Evolutionary conservation across 1,140 invertebrate genomes (phyloP).

Genomic region (Drosophila ohnishii): DNA sequence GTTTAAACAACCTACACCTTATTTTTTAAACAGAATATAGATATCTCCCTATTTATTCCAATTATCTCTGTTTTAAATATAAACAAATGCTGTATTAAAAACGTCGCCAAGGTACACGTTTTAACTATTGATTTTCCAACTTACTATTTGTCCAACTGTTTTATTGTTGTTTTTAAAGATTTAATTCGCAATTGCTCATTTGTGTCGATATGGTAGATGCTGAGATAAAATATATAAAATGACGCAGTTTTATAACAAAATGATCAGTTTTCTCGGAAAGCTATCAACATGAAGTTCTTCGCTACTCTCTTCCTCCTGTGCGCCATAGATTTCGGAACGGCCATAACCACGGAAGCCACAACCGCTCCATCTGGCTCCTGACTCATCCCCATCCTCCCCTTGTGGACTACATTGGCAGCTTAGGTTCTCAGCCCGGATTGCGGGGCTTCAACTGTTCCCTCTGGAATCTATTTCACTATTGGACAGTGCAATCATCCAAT

Average conservation of each 20-base stretch:
- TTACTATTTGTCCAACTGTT: conserved; percentile 1
- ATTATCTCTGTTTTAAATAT: too few relatives aligned
- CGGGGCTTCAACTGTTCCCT: conserved; percentile 94
- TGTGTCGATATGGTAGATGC: neutral
- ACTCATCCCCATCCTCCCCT: too few relatives aligned
- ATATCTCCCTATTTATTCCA: too few relatives aligned
- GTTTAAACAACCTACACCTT: too few relatives aligned
- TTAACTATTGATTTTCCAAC: too few relatives aligned
- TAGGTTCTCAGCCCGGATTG: conserved; percentile 84
- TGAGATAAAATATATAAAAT: neutral
- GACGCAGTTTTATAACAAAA: neutral
- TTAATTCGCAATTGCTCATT: neutral
- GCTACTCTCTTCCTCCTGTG: neutral
- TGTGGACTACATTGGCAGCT: conserved; percentile 87
- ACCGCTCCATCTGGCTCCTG: too few relatives aligned
- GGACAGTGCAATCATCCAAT: conserved; percentile 91
- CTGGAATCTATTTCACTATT: conserved; percentile 96
- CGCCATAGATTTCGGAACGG: neutral
- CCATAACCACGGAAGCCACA: neutral
- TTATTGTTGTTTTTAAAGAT: neutral
- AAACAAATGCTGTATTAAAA: too few relatives aligned
- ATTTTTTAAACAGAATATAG: neutral
- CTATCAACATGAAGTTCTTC: conserved; percentile 14
- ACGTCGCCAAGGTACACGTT: too few relatives aligned
- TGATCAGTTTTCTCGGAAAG: neutral